Evolutionary conservation across 2,888 invertebrate genomes (phyloP).

Genomic region (Teleiodes luculella): DNA sequence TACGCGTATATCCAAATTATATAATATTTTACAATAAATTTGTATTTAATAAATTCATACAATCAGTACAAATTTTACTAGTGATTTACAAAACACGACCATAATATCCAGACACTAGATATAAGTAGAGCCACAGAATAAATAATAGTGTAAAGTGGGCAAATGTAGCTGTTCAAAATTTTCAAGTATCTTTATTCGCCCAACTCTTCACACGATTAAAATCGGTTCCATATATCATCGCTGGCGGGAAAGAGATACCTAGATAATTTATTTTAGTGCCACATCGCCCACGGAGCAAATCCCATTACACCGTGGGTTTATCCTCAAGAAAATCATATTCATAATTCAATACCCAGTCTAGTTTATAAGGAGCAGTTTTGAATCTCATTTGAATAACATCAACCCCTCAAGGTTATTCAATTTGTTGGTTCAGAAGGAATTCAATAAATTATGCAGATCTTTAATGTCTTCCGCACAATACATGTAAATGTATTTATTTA

Average conservation of each 20-base stretch:
- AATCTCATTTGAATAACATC: conserved; percentile 15
- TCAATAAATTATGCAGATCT: conserved; percentile 6
- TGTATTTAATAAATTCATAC: too few relatives aligned
- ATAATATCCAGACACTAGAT: too few relatives aligned
- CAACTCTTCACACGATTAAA: background rate
- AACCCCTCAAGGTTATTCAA: conserved; percentile 9
- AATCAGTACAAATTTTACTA: too few relatives aligned
- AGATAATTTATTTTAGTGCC: conserved; percentile 1
- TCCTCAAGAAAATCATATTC: conserved; percentile 15
- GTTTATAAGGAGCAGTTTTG: conserved; percentile 14
- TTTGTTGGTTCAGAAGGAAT: background rate
- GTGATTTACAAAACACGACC: too few relatives aligned
- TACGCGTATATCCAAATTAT: too few relatives aligned
- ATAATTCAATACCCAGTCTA: conserved; percentile 16
- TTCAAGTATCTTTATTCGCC: background rate
- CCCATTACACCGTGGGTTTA: conserved; percentile 11
- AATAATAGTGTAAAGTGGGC: too few relatives aligned
- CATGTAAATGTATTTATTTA: too few relatives aligned
- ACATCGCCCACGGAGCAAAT: conserved; percentile 2
- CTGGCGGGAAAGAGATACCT: background rate
- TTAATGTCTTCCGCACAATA: background rate
- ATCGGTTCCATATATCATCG: background rate
- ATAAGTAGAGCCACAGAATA: too few relatives aligned
- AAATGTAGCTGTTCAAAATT: too few relatives aligned
- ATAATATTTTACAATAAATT: too few relatives aligned